Conservation (phyloP, 2,113 vertebrate species). For the Podilymbus podiceps region DNA sequence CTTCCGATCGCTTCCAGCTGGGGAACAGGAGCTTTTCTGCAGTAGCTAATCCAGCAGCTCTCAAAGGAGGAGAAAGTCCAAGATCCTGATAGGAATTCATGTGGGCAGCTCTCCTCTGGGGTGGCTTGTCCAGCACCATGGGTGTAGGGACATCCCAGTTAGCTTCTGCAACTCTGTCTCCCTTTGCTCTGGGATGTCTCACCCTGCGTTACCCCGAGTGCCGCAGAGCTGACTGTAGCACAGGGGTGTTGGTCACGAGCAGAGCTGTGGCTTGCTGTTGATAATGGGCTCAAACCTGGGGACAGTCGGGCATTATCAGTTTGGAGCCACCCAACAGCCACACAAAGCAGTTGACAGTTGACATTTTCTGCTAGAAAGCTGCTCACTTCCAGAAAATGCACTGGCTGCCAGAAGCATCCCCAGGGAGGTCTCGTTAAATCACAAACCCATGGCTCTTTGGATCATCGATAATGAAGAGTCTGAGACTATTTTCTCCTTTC, state of each 20-base stretch:
- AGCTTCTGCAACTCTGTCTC: not conserved
- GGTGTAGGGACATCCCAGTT: not conserved
- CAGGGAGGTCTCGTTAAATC: not conserved
- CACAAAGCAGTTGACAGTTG: not conserved
- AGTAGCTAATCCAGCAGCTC: not conserved
- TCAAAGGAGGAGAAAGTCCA: not conserved
- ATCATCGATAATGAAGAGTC: not conserved
- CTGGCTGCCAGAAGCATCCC: not conserved
- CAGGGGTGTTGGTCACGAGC: not conserved
- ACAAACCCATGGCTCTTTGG: not conserved
- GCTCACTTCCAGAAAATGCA: not conserved
- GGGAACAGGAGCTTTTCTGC: not conserved
- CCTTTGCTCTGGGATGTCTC: not conserved
- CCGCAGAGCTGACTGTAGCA: not conserved
- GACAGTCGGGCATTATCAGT: not conserved
- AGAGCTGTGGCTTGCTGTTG: not conserved
- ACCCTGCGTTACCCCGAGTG: not conserved
- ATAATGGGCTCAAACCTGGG: not conserved
- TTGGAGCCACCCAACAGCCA: not conserved
- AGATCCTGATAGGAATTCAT: not conserved
- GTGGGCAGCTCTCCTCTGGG: not conserved
- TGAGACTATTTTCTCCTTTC: not conserved
- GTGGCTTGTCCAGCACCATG: not conserved
- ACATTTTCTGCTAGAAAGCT: not conserved
- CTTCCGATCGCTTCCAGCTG: not conserved